Evolutionary conservation across 2,797 vertebrate species (phyloP).

Genomic region (Gallinago stenura): DNA sequence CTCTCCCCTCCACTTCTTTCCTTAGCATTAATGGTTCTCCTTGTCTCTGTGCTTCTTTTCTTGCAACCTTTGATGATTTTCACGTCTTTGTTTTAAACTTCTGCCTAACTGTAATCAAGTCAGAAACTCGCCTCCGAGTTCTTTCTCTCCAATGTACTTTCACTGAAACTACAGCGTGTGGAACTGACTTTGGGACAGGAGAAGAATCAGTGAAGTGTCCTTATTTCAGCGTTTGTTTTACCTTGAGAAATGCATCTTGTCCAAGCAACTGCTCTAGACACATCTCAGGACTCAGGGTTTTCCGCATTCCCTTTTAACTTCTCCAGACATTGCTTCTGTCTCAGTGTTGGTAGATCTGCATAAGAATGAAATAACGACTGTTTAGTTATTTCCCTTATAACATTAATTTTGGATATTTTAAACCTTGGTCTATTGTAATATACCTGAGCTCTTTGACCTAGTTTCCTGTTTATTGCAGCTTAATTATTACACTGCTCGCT

Average conservation of each 20-base stretch:
- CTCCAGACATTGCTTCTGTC: not conserved
- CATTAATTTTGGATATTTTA: not conserved
- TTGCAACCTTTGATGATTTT: not conserved
- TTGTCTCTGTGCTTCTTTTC: not conserved
- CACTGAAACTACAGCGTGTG: not conserved
- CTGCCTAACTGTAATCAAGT: not conserved
- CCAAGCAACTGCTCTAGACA: not conserved
- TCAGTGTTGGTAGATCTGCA: not conserved
- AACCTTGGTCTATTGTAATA: not conserved
- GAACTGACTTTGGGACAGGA: not conserved
- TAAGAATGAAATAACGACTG: not conserved
- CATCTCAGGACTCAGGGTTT: not conserved
- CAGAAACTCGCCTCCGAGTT: not conserved
- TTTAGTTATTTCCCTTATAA: not conserved
- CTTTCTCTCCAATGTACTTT: not conserved
- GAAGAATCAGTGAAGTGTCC: not conserved
- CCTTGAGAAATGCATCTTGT: not conserved
- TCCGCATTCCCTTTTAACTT: not conserved
- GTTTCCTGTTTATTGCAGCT: constrained; percentile 5
- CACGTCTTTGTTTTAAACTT: not conserved
- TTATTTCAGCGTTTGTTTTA: not conserved
- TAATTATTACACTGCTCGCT: not conserved
- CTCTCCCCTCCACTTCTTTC: not conserved
- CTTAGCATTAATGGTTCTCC: not conserved
- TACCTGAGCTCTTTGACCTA: not conserved